A percentile compares a stretch with the other conserved stretches of the same genome.
Conservation (phyloP, 2,113 vertebrate species). For the Chaenocephalus aceratus region DNA sequence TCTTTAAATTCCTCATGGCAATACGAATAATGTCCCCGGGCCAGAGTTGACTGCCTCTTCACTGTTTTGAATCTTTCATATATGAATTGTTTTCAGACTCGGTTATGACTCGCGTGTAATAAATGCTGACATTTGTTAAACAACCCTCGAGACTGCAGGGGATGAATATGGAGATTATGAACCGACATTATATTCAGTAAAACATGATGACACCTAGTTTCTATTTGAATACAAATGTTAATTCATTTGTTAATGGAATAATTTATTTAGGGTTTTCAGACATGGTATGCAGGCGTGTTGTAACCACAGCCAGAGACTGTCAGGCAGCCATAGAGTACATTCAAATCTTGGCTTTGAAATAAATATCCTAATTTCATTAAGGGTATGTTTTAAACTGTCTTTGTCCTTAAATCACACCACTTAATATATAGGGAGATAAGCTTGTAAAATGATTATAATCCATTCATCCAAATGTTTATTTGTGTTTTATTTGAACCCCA, state of each 20-base stretch:
- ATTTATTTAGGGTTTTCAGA: too few relatives aligned
- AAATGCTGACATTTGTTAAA: constrained; percentile 29
- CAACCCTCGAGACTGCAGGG: constrained; percentile 5
- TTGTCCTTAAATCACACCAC: not conserved
- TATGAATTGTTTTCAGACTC: constrained; percentile 30
- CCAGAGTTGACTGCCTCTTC: constrained; percentile 22
- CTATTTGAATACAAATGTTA: constrained; percentile 9
- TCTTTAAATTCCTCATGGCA: not conserved
- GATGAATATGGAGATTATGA: constrained; percentile 11
- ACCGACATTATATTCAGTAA: constrained; percentile 29
- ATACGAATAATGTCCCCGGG: not conserved
- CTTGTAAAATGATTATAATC: constrained; percentile 27
- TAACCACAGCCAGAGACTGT: not conserved
- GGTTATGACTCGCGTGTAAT: constrained; percentile 19
- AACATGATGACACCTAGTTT: constrained; percentile 15
- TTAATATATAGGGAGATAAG: constrained; percentile 25
- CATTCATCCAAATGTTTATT: constrained; percentile 32
- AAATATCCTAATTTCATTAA: too few relatives aligned
- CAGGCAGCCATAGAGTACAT: not conserved
- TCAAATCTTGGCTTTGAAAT: too few relatives aligned
- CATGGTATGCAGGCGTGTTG: constrained; percentile 19
- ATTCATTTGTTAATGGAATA: constrained; percentile 1
- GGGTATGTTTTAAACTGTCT: not conserved
- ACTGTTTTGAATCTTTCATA: constrained; percentile 36
- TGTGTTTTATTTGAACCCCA: constrained; percentile 10